These are phyloP conservation scores for Venusia cambrica DNA, from an alignment of 2,888 invertebrate genomes.

Conservation along the genomic window DNA sequence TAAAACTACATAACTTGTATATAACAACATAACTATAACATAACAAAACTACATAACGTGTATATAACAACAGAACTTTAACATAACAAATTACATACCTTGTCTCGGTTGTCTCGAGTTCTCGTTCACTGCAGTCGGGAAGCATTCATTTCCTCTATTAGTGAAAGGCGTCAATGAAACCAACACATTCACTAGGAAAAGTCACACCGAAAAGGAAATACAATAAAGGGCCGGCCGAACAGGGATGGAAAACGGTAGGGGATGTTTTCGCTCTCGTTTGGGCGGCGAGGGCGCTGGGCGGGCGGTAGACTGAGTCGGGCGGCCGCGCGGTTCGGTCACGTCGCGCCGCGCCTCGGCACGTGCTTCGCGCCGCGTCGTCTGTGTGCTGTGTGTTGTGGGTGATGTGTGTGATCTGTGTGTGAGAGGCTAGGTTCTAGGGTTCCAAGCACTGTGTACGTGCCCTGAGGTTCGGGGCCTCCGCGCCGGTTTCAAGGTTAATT, in stretches of 20 bases:
- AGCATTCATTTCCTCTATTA: constrained; percentile 40
- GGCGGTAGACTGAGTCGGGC: constrained; percentile 52
- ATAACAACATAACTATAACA: too few relatives aligned
- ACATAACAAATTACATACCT: too few relatives aligned
- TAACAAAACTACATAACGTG: too few relatives aligned
- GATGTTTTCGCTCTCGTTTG: constrained; percentile 73
- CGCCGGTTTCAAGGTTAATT: constrained; percentile 14
- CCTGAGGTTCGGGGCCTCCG: neutral
- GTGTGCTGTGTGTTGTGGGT: too few relatives aligned
- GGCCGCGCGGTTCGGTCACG: constrained; percentile 38
- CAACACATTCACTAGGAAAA: constrained; percentile 62
- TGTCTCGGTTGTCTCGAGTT: too few relatives aligned
- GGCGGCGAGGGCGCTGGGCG: constrained; percentile 43
- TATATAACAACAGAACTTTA: too few relatives aligned
- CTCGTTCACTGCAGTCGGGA: constrained; percentile 23
- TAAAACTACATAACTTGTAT: too few relatives aligned
- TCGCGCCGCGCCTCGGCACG: too few relatives aligned
- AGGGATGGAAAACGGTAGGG: constrained; percentile 41
- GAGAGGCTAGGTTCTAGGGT: too few relatives aligned
- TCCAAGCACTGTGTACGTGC: neutral
- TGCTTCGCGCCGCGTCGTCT: too few relatives aligned
- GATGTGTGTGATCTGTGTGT: constrained; percentile 23
- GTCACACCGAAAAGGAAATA: constrained; percentile 43
- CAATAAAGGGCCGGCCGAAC: constrained; percentile 23
- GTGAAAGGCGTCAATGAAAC: constrained; percentile 65